Evolutionary conservation across 2,113 vertebrate genomes (phyloP).

Genomic region (Amazona guildingii): DNA sequence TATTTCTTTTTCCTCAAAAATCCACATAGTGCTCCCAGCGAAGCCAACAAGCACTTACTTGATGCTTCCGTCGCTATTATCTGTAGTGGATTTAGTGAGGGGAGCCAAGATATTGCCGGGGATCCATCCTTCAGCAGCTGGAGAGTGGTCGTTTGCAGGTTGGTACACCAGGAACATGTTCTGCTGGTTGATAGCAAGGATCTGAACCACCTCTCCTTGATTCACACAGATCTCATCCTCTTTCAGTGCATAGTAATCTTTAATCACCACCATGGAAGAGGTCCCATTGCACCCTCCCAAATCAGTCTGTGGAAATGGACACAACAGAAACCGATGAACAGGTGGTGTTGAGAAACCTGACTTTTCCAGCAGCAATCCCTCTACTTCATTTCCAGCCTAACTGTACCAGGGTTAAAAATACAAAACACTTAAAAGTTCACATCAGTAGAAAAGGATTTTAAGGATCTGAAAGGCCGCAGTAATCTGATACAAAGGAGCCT

Average conservation of each 20-base stretch:
- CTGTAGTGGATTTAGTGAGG: conserved; percentile 83
- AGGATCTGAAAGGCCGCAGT: not conserved
- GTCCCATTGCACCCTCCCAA: conserved; percentile 87
- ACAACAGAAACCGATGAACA: conserved; percentile 38
- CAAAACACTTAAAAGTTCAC: not conserved
- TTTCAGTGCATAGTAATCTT: conserved; percentile 97
- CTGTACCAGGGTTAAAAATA: not conserved
- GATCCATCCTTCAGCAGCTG: conserved; percentile 97
- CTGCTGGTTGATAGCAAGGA: conserved; percentile 96
- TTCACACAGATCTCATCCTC: conserved; percentile 96
- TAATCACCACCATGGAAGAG: conserved; percentile 90
- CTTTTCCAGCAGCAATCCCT: not conserved
- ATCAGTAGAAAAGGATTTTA: not conserved
- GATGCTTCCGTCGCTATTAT: conserved; percentile 91
- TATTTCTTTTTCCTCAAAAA: conserved; percentile 67
- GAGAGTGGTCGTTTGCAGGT: conserved; percentile 88
- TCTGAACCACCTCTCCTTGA: conserved; percentile 93
- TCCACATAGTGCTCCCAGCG: conserved; percentile 80
- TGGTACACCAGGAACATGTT: conserved; percentile 98
- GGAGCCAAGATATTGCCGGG: conserved; percentile 90
- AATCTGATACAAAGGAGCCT: not conserved
- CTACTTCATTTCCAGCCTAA: not conserved
- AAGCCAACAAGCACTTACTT: conserved; percentile 94
- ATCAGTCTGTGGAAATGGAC: conserved; percentile 76
- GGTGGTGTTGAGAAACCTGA: not conserved